Percentiles rank a stretch among this genome's conserved stretches.
Conservation (phyloP, 2,888 invertebrate genomes). For the Thumatha senex region DNA sequence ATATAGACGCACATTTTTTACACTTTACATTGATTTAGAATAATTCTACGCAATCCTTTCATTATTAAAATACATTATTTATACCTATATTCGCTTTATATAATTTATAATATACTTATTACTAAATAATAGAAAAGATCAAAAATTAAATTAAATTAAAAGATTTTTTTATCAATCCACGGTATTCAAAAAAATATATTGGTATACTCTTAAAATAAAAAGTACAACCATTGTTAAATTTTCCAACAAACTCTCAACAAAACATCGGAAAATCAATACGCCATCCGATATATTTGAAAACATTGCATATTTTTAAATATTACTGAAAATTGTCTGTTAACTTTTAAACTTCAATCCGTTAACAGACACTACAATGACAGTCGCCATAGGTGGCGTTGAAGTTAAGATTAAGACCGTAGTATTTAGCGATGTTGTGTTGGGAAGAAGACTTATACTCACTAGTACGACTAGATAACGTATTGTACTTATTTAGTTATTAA, state of each 20-base stretch:
- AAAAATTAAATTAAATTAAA: too few relatives aligned
- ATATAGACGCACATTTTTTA: constrained; percentile 48
- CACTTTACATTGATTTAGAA: constrained; percentile 79
- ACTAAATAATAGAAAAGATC: too few relatives aligned
- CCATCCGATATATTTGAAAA: too few relatives aligned
- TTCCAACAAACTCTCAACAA: too few relatives aligned
- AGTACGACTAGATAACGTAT: constrained; percentile 31
- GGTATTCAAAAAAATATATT: too few relatives aligned
- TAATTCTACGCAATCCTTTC: constrained; percentile 73
- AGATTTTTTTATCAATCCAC: too few relatives aligned
- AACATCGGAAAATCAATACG: too few relatives aligned
- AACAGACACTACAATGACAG: constrained; percentile 3
- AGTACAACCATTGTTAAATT: too few relatives aligned
- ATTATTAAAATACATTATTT: constrained; percentile 46
- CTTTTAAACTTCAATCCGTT: background rate
- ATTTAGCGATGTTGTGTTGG: constrained; percentile 30
- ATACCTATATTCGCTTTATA: constrained; percentile 5
- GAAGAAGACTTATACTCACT: constrained; percentile 26
- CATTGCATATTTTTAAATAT: too few relatives aligned
- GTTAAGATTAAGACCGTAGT: constrained; percentile 19
- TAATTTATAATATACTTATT: background rate
- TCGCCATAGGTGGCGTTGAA: constrained; percentile 15
- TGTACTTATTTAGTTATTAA: constrained; percentile 5
- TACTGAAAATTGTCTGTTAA: background rate
- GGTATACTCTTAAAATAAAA: too few relatives aligned